These are phyloP conservation scores for Phyllopteryx taeniolatus DNA, from an alignment of 2,113 vertebrate genomes.

Conservation along the genomic window DNA sequence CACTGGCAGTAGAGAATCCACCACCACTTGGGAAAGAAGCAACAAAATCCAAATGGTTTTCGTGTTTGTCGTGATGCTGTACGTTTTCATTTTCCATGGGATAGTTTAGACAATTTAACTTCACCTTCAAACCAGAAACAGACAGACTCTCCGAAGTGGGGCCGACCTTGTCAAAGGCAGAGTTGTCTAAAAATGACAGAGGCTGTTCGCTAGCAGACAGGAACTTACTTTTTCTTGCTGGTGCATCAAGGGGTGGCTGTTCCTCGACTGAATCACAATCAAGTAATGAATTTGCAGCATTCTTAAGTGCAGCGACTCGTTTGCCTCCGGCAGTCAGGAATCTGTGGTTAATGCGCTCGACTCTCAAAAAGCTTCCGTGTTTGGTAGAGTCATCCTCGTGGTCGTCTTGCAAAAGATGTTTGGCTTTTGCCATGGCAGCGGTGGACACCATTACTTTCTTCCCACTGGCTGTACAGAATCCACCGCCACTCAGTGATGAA, in stretches of 20 bases:
- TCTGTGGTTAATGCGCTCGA: conserved; percentile 29
- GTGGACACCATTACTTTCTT: conserved; percentile 41
- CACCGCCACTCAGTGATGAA: conserved; percentile 40
- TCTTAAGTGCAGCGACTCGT: conserved; percentile 68
- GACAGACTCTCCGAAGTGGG: too few species aligned
- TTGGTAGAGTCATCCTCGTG: not conserved
- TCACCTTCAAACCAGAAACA: too few species aligned
- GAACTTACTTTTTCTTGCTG: not conserved
- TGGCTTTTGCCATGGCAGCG: conserved; percentile 37
- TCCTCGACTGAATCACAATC: not conserved
- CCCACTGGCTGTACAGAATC: conserved; percentile 72
- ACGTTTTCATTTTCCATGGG: too few species aligned
- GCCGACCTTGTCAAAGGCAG: too few species aligned
- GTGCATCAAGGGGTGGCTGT: not conserved
- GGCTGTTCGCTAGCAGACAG: too few species aligned
- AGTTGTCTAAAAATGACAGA: too few species aligned
- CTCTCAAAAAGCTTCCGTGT: too few species aligned
- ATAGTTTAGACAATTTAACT: too few species aligned
- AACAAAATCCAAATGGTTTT: not conserved
- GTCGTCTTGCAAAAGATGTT: conserved; percentile 69
- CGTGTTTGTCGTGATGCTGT: too few species aligned
- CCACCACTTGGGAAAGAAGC: conserved; percentile 21
- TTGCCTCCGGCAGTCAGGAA: conserved; percentile 82
- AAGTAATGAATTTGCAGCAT: conserved; percentile 58
- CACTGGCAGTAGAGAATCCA: conserved; percentile 75